phyloP scores from a whole-genome alignment of 2,113 vertebrate species.

The Hyperoodon ampullatus region DNA sequence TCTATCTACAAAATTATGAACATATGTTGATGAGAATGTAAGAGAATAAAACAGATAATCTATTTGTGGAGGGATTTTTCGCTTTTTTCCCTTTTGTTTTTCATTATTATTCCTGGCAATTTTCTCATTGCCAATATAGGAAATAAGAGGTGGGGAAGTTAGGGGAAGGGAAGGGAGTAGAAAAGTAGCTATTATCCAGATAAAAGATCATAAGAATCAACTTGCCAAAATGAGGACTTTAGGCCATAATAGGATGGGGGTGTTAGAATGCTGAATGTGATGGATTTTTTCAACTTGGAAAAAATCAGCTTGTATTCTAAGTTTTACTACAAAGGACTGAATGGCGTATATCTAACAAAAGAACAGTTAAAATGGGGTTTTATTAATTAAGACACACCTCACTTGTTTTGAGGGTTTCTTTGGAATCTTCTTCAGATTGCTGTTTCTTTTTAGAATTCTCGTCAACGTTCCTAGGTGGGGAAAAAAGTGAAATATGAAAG shows the following conservation, averaged over 20 bases:
- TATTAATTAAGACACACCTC: constrained; percentile 82
- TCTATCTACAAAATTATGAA: neutral
- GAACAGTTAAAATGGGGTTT: neutral
- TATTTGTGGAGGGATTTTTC: neutral
- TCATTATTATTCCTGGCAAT: neutral
- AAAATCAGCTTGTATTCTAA: neutral
- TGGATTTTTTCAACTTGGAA: neutral
- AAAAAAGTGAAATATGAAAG: constrained; percentile 1
- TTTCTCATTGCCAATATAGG: neutral
- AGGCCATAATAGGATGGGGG: neutral
- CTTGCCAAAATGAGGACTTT: neutral
- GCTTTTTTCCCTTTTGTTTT: neutral
- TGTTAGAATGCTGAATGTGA: neutral
- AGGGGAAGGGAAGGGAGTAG: neutral
- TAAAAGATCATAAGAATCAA: neutral
- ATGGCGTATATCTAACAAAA: neutral
- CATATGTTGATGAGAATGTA: neutral
- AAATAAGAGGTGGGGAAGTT: neutral
- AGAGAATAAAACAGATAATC: neutral
- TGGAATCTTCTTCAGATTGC: constrained; percentile 87
- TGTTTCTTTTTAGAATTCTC: constrained; percentile 89
- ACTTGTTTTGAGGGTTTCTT: constrained; percentile 85
- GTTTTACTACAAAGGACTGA: neutral
- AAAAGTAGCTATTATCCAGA: neutral
- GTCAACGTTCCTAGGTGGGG: constrained; percentile 81